Evolutionary conservation across 2,888 invertebrate species (phyloP), one percentile per base, ranked within the genome.

Genomic region (Ditula angustiorana): DNA sequence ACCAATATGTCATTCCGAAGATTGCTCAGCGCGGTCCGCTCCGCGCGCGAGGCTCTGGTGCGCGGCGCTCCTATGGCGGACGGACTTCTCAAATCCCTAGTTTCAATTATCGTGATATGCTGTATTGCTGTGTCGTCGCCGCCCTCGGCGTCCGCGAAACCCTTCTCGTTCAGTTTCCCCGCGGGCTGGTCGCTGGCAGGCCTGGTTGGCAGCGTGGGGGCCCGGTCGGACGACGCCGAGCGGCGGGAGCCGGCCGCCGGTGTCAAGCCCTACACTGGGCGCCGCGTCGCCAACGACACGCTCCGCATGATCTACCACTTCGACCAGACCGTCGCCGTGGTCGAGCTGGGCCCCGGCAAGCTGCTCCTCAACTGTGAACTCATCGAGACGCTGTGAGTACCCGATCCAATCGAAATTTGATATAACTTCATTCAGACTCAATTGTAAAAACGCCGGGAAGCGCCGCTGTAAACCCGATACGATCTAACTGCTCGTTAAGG

Each of bases 361-460:
- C 87, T 95, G 75, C 90, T 96, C 66, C 93, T 96, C 55, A 95
- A 95, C 79, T 97, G 97, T 83, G 96, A 97, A 83, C 94, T 98
- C 75, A 96, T 97, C 79, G 97, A 98, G 94, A 96, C 97, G 72
- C 95, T 95, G 97, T 98, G 88, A 96, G 97, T 96, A 50, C 19
- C 26, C n/a, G n/a, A n/a, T 26, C 28, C 28, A 50, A 50, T 49
- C 28, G 21, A 21, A 11, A 21, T 52, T 52, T 52, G 0, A 21
- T 33, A 7, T 35, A 28, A 2, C 21, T 8, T n/a, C 33, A 24
- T 24, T 49, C 23, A 49, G 8, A 5, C n/a, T 21, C 52, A 30
- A 52, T 52, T 35, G 53, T 35, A 7, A 35, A 50, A 19, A n/a
- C 16, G 35, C 2, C 23, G 33, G 52, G n/a, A 50, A 46, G 50